phyloP scores from a whole-genome alignment of 2,113 vertebrate species.

The Oxyura jamaicensis region DNA sequence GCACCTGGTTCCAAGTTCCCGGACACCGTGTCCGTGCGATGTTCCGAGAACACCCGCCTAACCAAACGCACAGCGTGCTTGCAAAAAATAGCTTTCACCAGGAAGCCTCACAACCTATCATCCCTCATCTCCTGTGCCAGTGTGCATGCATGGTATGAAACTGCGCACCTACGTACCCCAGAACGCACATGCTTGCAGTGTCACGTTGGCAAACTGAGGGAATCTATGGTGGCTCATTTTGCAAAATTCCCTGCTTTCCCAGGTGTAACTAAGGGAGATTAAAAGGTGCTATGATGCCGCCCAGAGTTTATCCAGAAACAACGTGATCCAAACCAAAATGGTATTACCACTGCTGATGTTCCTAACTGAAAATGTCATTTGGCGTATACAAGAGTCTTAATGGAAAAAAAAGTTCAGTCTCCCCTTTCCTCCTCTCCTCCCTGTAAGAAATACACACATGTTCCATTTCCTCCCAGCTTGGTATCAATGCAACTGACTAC shows the following conservation, averaged over 20 bases:
- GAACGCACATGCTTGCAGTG: neutral
- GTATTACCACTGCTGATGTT: neutral
- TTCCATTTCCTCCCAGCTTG: neutral
- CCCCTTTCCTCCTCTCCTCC: neutral
- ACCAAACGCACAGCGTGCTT: neutral
- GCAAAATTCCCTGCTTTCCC: neutral
- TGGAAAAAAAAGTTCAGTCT: neutral
- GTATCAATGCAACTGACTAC: neutral
- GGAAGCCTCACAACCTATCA: neutral
- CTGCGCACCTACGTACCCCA: neutral
- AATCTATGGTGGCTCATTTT: neutral
- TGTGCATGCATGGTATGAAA: neutral
- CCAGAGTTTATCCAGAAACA: neutral
- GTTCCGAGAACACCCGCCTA: neutral
- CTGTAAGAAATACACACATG: neutral
- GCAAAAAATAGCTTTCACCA: fast-evolving
- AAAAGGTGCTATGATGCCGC: neutral
- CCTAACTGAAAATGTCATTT: neutral
- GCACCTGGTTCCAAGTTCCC: fast-evolving
- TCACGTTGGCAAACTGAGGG: neutral
- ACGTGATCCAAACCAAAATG: neutral
- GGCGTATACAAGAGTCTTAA: neutral
- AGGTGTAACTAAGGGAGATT: neutral
- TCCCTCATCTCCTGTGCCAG: neutral
- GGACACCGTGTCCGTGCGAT: neutral